Evolutionary conservation across 2,113 vertebrate species (phyloP), one percentile per base, ranked within the genome.

Genomic region (Lichenostomus cassidix): DNA sequence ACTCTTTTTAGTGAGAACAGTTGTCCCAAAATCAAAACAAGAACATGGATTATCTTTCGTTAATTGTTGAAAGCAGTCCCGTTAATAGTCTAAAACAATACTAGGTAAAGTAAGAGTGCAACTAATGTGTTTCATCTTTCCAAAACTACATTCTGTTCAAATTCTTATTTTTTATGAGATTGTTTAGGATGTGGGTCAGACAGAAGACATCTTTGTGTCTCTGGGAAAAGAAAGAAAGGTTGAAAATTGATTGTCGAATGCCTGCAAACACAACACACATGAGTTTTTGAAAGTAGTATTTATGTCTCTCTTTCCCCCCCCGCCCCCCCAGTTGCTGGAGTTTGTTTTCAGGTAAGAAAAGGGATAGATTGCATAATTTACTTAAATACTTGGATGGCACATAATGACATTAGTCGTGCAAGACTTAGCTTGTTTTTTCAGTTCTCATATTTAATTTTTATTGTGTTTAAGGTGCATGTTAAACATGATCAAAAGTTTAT

Each of bases 361-460:
- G 2, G 5, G 22, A 46, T 46, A 80, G 50, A 65, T 91, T 90
- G 53, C 67, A 77, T 59, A 50, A 87, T 35, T 47, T 79, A 42
- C 33, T 79, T 76, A 62, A 76, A 77, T 59, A 55, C 27, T 63
- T 70, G 63, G 15, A 58, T 87, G 63, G 64, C 71, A 77, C 33
- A 46, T 65, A 53, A 65, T 86, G 75, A 65, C 70, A 85, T 83
- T 73, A 85, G 74, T 89, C 59, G 77, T 62, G 67, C 59, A 83
- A 87, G 71, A 85, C 27, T 91, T 84, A 76, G 35, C 89, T 90
- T 92, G 63, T 67, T 92, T 96, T 85, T 92, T 80, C 55, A 88
- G 53, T 88, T 89, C 55, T 76, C 20, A 10, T 86, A 22, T 78
- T 90, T 42, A 12, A n/a, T 69, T 24, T 68, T 73, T 77, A 53